Base-by-base conservation (phyloP, 2,888 invertebrate genomes). In the Leptodirus hochenwartii region DNA sequence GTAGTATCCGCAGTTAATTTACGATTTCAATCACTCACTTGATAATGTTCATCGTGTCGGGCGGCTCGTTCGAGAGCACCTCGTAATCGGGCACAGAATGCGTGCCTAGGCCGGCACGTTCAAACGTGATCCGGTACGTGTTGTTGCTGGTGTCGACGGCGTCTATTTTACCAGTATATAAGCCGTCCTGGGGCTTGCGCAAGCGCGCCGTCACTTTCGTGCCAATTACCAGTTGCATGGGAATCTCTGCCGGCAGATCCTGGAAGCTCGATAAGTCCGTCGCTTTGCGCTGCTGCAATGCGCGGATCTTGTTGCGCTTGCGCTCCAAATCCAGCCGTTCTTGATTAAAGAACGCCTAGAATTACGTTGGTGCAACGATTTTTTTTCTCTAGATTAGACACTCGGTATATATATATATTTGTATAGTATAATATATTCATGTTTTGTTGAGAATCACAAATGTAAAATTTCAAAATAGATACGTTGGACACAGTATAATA, bases 1-100 rank as follows among this genome's bases (percentile, higher is more conserved):
- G n/a, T n/a, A n/a, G n/a, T n/a, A n/a, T n/a, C n/a, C 36, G 20
- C 5, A 30, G 27, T 46, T 79, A 78, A 45, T 78, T 77, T 37
- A 78, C n/a, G n/a, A n/a, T n/a, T n/a, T n/a, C n/a, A n/a, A n/a
- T n/a, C n/a, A n/a, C n/a, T n/a, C n/a, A n/a, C n/a, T n/a, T n/a
- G n/a, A n/a, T n/a, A n/a, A n/a, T n/a, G n/a, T n/a, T n/a, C 44
- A 93, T 75, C 14, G 88, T 90, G 50, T 93, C 93, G 24, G 84
- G 80, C 24, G 79, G 73, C 43, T 90, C 90, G 53, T 87, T 87
- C 2, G 88, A 87, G 52, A 91, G 62, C 37, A 95, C 93, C 67
- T 95, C 95, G 59, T 78, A 90, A 58, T 96, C 95, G 13, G 90
- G 90, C 36, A 95, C 84, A 30, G 91, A 88, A 56, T 93, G 88